These are phyloP conservation scores for Siniperca knerii DNA, from an alignment of 2,113 vertebrate species.

Conservation along the genomic window DNA sequence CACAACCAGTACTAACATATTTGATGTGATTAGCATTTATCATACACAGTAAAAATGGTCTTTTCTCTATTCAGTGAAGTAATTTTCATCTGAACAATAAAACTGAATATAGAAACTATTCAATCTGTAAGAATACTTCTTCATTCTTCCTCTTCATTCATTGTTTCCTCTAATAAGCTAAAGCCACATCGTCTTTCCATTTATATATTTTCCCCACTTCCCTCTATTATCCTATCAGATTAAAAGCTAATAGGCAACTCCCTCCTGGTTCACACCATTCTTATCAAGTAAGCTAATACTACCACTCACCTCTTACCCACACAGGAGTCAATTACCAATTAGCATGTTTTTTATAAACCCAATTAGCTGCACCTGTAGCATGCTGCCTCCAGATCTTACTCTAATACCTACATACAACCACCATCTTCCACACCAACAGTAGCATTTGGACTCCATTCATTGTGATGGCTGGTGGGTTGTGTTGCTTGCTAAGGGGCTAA, in stretches of 20 bases:
- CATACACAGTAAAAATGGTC: background rate
- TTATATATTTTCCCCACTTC: background rate
- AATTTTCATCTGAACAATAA: background rate
- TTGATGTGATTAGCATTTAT: background rate
- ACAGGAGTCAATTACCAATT: constrained; percentile 40
- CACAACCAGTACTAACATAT: background rate
- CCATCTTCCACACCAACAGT: background rate
- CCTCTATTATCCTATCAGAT: constrained; percentile 4
- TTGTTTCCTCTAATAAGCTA: background rate
- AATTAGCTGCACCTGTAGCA: constrained; percentile 21
- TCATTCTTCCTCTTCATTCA: background rate
- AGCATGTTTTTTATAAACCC: constrained; percentile 32
- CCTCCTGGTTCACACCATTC: constrained; percentile 7
- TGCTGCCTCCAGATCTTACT: background rate
- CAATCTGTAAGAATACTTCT: background rate
- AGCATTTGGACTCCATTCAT: background rate
- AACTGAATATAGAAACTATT: background rate
- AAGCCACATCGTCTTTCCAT: constrained; percentile 10
- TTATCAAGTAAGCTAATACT: constrained; percentile 20
- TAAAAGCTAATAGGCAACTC: constrained; percentile 29
- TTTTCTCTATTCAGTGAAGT: background rate
- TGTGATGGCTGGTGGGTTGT: background rate
- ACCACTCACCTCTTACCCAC: background rate
- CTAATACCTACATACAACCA: constrained; percentile 3
- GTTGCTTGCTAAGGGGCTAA: background rate